Evolutionary conservation across 2,797 vertebrate genomes (phyloP).

Genomic region (Linurgus olivaceus): DNA sequence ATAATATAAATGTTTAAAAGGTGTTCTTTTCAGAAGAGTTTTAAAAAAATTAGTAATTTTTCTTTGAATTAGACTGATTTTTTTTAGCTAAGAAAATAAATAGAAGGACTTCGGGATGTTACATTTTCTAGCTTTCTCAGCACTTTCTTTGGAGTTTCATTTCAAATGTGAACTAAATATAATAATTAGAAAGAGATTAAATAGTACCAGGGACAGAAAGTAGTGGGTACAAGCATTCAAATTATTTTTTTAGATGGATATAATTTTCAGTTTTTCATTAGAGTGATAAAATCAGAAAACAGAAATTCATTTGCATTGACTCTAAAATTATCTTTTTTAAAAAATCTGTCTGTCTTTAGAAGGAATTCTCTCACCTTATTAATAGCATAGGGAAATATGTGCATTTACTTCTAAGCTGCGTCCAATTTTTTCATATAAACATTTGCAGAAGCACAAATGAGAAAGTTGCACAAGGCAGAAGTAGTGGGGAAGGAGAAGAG

Average conservation of each 20-base stretch:
- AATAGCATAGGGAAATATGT: not conserved
- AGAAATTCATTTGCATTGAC: not conserved
- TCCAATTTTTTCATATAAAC: not conserved
- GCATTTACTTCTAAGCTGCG: not conserved
- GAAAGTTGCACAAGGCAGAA: not conserved
- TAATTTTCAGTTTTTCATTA: not conserved
- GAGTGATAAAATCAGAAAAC: not conserved
- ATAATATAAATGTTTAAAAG: not conserved
- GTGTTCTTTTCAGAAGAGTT: not conserved
- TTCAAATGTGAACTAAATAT: not conserved
- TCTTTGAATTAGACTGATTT: not conserved
- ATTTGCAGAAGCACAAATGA: not conserved
- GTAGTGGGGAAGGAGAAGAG: not conserved
- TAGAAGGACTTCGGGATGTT: not conserved
- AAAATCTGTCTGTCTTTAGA: not conserved
- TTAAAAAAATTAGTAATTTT: not conserved
- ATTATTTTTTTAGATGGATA: not conserved
- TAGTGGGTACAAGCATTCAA: not conserved
- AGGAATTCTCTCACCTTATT: not conserved
- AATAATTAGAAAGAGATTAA: not conserved
- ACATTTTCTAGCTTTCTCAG: not conserved
- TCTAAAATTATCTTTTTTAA: not conserved
- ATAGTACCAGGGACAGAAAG: not conserved
- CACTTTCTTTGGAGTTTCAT: not conserved
- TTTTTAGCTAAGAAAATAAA: not conserved